Base-by-base conservation (phyloP, 2,888 invertebrate species). In the Cryptophagus acutangulus region DNA sequence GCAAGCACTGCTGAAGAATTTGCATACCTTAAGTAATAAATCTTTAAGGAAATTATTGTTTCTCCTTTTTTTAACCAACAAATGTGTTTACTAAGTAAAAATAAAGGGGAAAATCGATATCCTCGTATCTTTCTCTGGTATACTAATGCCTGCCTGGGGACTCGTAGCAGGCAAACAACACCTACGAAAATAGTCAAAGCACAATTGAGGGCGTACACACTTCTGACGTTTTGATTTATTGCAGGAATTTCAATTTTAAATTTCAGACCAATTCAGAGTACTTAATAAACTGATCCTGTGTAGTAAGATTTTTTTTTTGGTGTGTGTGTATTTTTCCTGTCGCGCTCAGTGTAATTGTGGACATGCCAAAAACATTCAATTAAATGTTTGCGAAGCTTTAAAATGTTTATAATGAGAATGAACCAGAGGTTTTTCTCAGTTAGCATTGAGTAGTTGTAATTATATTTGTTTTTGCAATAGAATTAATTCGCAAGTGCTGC, bases 171-270 rank as follows among this genome's bases (percentile, higher is more conserved):
- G 35, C 38, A 31, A 43, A 46, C 43, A 47, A 47, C 47, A 47
- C 44, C 47, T 45, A 33, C 42, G 31, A 51, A 54, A 59, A 54
- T 49, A 54, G 51, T 58, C 50, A 51, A 52, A 51, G 50, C 49
- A 50, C 55, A 58, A 55, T 53, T 43, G 48, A 46, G 50, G 58
- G 55, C 51, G 57, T 54, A 48, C 41, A 38, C 45, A 41, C 34
- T 36, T 43, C 38, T 54, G 59, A 60, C 60, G 45, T 51, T 54
- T 57, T 61, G 60, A 61, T 61, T 58, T 59, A 61, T 58, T 50
- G 46, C 52, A 45, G 15, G 49, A 58, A 61, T 61, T 59, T 61
- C 57, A 60, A 59, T 60, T 58, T 59, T 49, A 61, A 58, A 59
- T 59, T 54, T 15, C 31, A 31, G 14, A 31, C 31, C 31, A 31